Evolutionary conservation across 2,797 vertebrate genomes (phyloP).

Genomic region (Gorsachius magnificus): DNA sequence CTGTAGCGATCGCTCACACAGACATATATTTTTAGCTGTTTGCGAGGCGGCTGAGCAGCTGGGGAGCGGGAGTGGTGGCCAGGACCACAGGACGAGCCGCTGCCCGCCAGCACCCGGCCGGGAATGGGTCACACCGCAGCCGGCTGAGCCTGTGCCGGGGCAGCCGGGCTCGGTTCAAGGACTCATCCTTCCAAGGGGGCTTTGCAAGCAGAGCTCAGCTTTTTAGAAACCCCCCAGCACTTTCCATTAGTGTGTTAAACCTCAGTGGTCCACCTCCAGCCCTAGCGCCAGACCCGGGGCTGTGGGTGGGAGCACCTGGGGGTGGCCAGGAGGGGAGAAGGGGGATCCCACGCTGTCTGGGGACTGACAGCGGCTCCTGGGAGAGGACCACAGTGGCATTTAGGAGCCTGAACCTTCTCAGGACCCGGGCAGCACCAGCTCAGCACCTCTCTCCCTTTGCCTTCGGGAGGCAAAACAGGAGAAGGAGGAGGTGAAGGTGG

Average conservation of each 20-base stretch:
- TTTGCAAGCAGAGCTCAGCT: neutral
- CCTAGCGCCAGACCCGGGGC: rapidly evolving
- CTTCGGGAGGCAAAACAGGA: neutral
- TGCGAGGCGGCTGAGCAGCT: neutral
- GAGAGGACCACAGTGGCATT: neutral
- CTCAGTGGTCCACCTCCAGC: neutral
- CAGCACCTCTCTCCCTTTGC: neutral
- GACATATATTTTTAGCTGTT: conserved; percentile 39
- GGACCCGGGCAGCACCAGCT: neutral
- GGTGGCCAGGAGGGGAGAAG: neutral
- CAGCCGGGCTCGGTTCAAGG: neutral
- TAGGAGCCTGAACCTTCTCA: neutral
- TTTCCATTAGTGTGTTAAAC: neutral
- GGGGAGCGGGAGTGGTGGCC: neutral
- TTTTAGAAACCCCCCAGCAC: neutral
- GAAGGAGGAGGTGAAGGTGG: neutral
- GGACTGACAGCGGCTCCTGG: neutral
- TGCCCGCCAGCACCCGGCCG: neutral
- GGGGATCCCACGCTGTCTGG: rapidly evolving
- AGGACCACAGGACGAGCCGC: neutral
- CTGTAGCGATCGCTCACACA: neutral
- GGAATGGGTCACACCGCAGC: neutral
- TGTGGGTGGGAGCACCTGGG: rapidly evolving
- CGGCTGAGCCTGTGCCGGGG: neutral
- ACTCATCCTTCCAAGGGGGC: neutral